Evolutionary conservation across 2,113 vertebrate genomes (phyloP).

Genomic region (Elachura formosa): DNA sequence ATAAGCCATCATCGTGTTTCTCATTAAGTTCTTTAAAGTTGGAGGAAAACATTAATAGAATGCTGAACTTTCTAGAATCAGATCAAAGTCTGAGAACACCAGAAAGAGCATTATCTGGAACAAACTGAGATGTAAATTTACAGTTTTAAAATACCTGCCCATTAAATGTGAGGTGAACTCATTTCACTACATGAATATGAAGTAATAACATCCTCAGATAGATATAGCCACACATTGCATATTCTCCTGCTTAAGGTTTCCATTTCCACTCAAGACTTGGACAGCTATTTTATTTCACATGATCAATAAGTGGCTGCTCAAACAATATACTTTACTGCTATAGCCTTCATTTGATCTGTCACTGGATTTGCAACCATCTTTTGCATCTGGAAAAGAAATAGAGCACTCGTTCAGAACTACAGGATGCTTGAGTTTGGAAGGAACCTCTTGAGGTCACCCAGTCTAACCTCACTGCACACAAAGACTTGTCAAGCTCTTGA

Average conservation of each 20-base stretch:
- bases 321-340: background rate
- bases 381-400: background rate
- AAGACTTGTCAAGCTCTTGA: background rate
- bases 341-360: background rate
- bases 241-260: background rate
- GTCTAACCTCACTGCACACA: background rate
- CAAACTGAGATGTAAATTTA: background rate
- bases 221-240: background rate
- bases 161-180: background rate
- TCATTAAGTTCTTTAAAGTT: background rate
- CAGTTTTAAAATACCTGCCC: background rate
- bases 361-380: no score
- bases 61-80: background rate
- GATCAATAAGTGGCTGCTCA: background rate
- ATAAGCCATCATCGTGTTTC: background rate
- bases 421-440: background rate
- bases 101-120: background rate
- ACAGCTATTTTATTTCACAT: background rate
- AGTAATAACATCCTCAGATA: background rate
- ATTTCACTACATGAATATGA: background rate
- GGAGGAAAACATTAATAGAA: background rate
- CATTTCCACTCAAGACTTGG: background rate
- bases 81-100: background rate
- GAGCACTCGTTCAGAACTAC: background rate
- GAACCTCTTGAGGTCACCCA: background rate